Evolutionary conservation across 2,888 invertebrate genomes (phyloP), one percentile per base, ranked within the genome.

Genomic region (Biston stratarius): DNA sequence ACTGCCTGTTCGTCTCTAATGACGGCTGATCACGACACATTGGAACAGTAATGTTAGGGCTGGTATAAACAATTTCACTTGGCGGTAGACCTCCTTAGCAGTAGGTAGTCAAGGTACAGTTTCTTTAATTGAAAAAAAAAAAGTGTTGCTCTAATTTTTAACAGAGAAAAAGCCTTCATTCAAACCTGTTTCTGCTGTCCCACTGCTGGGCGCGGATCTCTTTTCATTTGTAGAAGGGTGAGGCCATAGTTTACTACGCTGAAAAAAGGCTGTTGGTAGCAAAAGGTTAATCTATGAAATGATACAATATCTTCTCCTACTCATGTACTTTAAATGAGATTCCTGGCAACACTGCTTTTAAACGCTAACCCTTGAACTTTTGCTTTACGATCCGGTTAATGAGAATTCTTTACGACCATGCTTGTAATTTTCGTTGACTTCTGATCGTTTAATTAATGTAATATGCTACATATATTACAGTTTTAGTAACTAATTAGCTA

Each of bases 1-100:
- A 84, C 78, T 76, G 80, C 67, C 81, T 75, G 79, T 83, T 80
- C 74, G 57, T 66, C 67, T 61, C 73, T 87, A 89, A 89, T 88
- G 87, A 79, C 71, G 64, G 70, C 69, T 78, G 78, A 82, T 77
- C 89, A 88, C 86, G 89, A 77, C 74, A 86, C 61, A 64, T 58
- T 42, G 48, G 14, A 24, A 47, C 55, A 6, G 12, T 12, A 38
- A 14, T 53, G 24, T 42, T 55, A 44, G 36, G 55, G 55, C 9
- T 44, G 55, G 24, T 42, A n/a, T 7, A 24, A 15, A 24, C 2
- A 12, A 33, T n/a, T n/a, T n/a, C n/a, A n/a, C n/a, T n/a, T n/a
- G n/a, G n/a, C n/a, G n/a, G n/a, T n/a, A n/a, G n/a, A n/a, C n/a
- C n/a, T n/a, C n/a, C n/a, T n/a, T n/a, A n/a, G n/a, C n/a, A n/a